Base-by-base conservation (phyloP, 2,888 invertebrate genomes). In the Exephanes ischioxanthus region DNA sequence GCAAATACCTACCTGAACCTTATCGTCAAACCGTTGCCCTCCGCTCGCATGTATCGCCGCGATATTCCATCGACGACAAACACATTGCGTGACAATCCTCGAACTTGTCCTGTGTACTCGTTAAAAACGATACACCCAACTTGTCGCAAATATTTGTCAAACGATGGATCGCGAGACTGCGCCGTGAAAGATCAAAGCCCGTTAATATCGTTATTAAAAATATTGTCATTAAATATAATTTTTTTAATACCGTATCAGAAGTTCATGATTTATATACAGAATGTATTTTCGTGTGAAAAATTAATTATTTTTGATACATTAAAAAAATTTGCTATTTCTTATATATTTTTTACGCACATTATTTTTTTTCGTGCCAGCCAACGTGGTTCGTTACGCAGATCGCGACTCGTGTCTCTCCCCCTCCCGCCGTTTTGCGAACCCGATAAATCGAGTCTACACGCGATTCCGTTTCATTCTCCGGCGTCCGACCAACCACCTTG, bases 1-100 rank as follows among this genome's bases (percentile, higher is more conserved):
- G 63, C 81, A 81, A 85, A 79, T 75, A 85, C 41, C 75, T 81
- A 85, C 85, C 78, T 78, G 81, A 41, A 33, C 63, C 37, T 70
- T 71, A 71, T 77, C 84, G 73, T 63, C 7, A 30, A 22, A 33
- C 22, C 37, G 48, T 22, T 19, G 30, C 11, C 5, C n/a, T 41
- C 30, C 19, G 26, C 76, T 37, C 45, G 71, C 33, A 33, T 58
- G 66, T 41, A 3, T 26, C 51, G 37, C 68, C 73, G 41, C 22
- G 66, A 75, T 30, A 53, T 66, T 45, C n/a, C 22, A 37, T 11
- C 45, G n/a, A 7, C 41, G 22, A 41, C 48, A 72, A 26, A 19
- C 67, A 73, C 19, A 11, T 33, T 26, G 37, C 9, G 48, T 45
- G 5, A 55, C n/a, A 41, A 66, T 66, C n/a, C 67, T 66, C 41